phyloP scores from a whole-genome alignment of 2,888 invertebrate genomes.

The Xestia sexstrigata region DNA sequence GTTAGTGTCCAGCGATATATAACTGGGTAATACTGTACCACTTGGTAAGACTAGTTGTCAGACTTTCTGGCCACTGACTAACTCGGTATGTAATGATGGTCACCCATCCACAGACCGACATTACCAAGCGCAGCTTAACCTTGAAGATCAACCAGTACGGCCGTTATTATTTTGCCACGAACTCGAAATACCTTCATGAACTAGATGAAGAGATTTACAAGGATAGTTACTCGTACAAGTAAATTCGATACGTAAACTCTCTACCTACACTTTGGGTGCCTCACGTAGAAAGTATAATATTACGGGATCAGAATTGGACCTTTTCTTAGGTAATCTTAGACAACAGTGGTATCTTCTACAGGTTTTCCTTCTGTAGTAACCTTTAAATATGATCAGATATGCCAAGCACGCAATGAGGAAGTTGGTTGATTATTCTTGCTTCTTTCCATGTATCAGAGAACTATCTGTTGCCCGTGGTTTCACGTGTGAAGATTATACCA shows the following conservation, averaged over 20 bases:
- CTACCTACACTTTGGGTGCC: background rate
- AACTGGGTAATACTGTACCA: too few relatives aligned
- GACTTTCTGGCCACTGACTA: too few relatives aligned
- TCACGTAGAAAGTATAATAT: background rate
- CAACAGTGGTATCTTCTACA: background rate
- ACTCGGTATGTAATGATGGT: too few relatives aligned
- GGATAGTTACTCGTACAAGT: background rate
- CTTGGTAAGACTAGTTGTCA: too few relatives aligned
- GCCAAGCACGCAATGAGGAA: background rate
- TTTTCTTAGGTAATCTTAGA: constrained; percentile 4
- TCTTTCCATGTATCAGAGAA: background rate
- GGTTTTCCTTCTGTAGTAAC: background rate
- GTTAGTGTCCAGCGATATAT: too few relatives aligned
- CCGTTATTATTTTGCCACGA: too few relatives aligned
- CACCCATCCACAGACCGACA: too few relatives aligned
- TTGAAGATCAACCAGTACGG: too few relatives aligned
- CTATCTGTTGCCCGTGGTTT: background rate
- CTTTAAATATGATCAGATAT: background rate
- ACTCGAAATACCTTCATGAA: background rate
- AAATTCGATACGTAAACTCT: background rate
- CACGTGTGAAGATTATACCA: background rate
- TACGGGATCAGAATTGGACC: background rate
- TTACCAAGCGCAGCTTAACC: too few relatives aligned
- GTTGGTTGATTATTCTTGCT: background rate
- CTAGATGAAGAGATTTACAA: background rate